Base-by-base conservation (phyloP, 2,888 invertebrate genomes). In the Molanna angustata region DNA sequence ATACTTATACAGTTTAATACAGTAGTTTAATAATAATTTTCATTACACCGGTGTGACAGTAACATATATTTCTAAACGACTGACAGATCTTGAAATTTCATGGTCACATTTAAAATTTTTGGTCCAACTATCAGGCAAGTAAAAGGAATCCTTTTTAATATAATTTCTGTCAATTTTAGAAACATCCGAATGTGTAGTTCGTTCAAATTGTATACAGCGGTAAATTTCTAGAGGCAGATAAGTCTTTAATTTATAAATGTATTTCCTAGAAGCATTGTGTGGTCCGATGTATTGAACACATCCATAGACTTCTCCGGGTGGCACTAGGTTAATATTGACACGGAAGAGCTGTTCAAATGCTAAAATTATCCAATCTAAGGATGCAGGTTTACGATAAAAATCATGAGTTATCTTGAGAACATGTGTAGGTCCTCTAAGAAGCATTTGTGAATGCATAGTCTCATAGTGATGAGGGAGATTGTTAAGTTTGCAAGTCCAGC, bases 221-320 rank as follows among this genome's bases (percentile, higher is more conserved):
- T 40, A 50, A 17, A 35, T 39, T 14, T 54, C 50, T 9, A 45
- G 47, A 9, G 49, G 41, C 13, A 54, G 46, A 20, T 54, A 31
- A 2, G 54, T 47, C 42, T 50, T 54, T n/a, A 54, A 33, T 31
- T 54, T 48, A 52, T 76, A 76, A 1, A 64, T 65, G 52, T 62
- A 76, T 32, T 67, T 62, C 40, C 62, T 63, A 1, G 75, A 70
- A 18, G 69, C 66, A 52, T 67, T 67, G 62, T 71, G 70, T 39
- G 76, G 76, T 1, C 76, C 76, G 54, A 76, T 69, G 62, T 71
- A 76, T 1, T 71, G 66, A 57, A 74, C 74, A 62, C 68, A 69
- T 7, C 72, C 66, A 52, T 67, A 60, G 42, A 74, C 63, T 46
- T 73, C 71, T 70, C 71, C 70, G 14, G 68, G 63, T 54, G 69